phyloP scores from a whole-genome alignment of 1,140 invertebrate species.

The Apis dorsata region DNA sequence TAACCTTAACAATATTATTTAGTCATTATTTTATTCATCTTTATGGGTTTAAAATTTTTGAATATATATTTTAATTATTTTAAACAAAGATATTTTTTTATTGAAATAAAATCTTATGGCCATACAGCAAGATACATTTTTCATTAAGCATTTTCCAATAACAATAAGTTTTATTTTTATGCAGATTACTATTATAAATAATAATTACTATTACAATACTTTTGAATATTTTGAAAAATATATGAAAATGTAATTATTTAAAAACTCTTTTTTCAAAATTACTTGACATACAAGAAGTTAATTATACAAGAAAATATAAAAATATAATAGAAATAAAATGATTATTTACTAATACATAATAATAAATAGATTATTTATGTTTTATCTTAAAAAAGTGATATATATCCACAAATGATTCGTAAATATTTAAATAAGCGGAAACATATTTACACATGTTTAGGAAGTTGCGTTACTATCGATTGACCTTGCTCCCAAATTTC shows the following conservation, averaged over 20 bases:
- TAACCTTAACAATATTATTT: neutral
- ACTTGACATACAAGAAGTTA: too few relatives aligned
- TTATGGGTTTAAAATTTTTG: neutral
- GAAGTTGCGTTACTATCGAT: slow-evolving; percentile 51
- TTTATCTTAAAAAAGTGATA: neutral
- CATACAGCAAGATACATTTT: neutral
- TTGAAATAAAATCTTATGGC: neutral
- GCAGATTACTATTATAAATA: too few relatives aligned
- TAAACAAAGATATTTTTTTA: neutral
- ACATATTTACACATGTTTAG: slow-evolving; percentile 27
- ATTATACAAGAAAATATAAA: too few relatives aligned
- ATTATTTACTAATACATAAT: neutral
- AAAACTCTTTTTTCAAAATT: neutral
- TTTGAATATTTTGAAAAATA: neutral
- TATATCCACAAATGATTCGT: neutral
- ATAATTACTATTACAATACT: neutral
- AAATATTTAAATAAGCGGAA: slow-evolving; percentile 13
- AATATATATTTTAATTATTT: neutral
- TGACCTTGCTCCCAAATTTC: slow-evolving; percentile 62
- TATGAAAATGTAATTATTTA: neutral
- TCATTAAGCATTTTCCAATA: neutral
- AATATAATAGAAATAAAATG: neutral
- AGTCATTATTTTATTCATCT: neutral
- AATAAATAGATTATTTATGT: neutral
- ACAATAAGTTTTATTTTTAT: neutral